Conservation (phyloP, 2,797 vertebrate species). For the Schizothorax lantsangensis region DNA sequence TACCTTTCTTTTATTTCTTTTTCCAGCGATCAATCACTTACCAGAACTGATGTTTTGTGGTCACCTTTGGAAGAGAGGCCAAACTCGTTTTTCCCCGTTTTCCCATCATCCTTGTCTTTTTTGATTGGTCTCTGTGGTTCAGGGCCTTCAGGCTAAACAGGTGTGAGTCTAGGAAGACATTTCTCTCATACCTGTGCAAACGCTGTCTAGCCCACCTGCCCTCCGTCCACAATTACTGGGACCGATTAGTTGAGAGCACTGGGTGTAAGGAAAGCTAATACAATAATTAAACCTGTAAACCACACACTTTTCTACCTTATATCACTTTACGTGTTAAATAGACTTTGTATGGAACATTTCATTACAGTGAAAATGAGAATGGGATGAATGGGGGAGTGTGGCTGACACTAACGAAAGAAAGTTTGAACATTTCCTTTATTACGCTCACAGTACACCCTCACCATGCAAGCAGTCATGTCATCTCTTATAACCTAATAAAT, state of each 20-base stretch:
- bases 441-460: constrained; percentile 75
- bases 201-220: constrained; percentile 32
- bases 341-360: constrained; percentile 51
- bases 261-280: constrained; percentile 65
- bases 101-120: constrained; percentile 58
- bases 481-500: constrained; percentile 83
- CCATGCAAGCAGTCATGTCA: constrained; percentile 73
- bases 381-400: background rate
- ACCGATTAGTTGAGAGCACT: constrained; percentile 66
- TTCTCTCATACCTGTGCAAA: constrained; percentile 72
- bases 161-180: constrained; percentile 71
- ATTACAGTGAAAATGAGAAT: constrained; percentile 65
- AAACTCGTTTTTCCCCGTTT: constrained; percentile 59
- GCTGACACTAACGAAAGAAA: constrained; percentile 47
- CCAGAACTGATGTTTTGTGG: constrained; percentile 52
- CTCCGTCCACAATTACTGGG: constrained; percentile 54
- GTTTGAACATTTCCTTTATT: constrained; percentile 63
- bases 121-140: constrained; percentile 59
- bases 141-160: constrained; percentile 73
- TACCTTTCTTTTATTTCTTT: constrained; percentile 44
- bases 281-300: constrained; percentile 63
- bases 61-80: constrained; percentile 58
- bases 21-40: constrained; percentile 57
- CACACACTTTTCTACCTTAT: constrained; percentile 47
- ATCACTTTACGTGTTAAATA: constrained; percentile 60